These are phyloP conservation scores for Pseudolycoriella hygida DNA, from an alignment of 2,888 invertebrate genomes.

Conservation along the genomic window DNA sequence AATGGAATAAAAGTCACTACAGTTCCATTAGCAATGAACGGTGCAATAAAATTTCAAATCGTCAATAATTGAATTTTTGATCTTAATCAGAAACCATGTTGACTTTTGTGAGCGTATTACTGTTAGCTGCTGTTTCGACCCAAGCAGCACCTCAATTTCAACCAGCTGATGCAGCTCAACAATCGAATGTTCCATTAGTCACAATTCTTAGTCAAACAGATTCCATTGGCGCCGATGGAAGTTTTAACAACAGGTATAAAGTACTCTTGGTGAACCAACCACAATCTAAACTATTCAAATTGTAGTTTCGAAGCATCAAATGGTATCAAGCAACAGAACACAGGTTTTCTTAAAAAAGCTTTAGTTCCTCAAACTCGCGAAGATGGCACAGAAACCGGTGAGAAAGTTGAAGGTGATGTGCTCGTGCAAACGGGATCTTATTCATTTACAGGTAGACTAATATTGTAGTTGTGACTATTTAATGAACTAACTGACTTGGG, in stretches of 20 bases:
- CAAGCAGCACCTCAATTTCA: conserved; percentile 18
- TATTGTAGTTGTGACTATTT: too few relatives aligned
- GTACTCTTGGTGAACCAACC: too few relatives aligned
- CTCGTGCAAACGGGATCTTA: neutral
- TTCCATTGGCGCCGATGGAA: neutral
- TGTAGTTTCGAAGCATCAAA: neutral
- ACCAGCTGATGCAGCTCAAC: conserved; percentile 10
- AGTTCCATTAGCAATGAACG: too few relatives aligned
- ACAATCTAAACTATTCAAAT: neutral
- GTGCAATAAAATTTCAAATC: too few relatives aligned
- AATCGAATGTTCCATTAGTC: conserved; percentile 5
- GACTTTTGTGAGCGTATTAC: conserved; percentile 15
- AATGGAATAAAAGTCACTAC: too few relatives aligned
- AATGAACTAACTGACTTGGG: too few relatives aligned
- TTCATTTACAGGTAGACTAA: neutral
- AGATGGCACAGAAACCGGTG: neutral
- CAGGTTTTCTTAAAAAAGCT: neutral
- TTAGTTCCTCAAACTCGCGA: neutral
- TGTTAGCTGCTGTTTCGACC: conserved; percentile 18
- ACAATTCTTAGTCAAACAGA: neutral
- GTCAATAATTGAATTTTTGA: too few relatives aligned
- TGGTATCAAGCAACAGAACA: neutral
- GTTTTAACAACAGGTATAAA: neutral
- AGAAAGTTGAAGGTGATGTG: neutral
- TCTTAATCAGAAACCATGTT: too few relatives aligned